A percentile compares a stretch with the other conserved stretches of the same genome.
These are phyloP conservation scores for Drosophila novamexicana DNA, from an alignment of 1,140 invertebrate species.

Conservation along the genomic window DNA sequence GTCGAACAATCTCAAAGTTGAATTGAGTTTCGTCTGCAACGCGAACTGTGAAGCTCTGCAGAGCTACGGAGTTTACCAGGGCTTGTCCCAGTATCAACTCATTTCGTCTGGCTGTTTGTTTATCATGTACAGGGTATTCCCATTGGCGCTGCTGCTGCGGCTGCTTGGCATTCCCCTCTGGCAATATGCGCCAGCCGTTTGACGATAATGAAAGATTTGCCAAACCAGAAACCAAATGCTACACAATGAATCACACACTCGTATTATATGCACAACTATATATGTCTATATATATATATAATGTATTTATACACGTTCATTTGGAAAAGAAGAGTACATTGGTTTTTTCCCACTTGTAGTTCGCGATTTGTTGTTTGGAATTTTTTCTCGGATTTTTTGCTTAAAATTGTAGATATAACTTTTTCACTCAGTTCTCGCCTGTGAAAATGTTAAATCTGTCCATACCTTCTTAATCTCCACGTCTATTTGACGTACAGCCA, in stretches of 20 bases:
- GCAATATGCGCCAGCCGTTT: conserved; percentile 21
- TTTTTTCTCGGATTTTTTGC: too few relatives aligned
- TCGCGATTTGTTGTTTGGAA: too few relatives aligned
- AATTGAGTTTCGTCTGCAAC: conserved; percentile 70
- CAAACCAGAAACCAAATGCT: conserved; percentile 21
- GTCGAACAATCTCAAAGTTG: conserved; percentile 73
- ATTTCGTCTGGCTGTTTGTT: conserved; percentile 38
- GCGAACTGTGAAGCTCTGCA: conserved; percentile 12
- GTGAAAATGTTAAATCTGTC: too few relatives aligned
- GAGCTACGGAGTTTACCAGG: conserved; percentile 1
- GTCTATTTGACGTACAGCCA: too few relatives aligned
- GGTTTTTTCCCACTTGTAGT: too few relatives aligned
- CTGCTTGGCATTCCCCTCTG: not conserved
- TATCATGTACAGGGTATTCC: conserved; percentile 51
- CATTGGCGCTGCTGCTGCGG: conserved; percentile 20
- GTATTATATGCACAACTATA: not conserved
- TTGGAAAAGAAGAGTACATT: too few relatives aligned
- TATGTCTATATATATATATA: not conserved
- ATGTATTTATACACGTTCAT: not conserved
- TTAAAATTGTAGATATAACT: too few relatives aligned
- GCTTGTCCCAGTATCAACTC: not conserved
- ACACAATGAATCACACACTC: conserved; percentile 20
- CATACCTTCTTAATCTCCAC: too few relatives aligned
- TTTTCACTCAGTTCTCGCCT: too few relatives aligned
- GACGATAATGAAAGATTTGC: conserved; percentile 43